These are phyloP conservation scores for Gadus macrocephalus DNA, from an alignment of 2,113 vertebrate species.

Conservation along the genomic window DNA sequence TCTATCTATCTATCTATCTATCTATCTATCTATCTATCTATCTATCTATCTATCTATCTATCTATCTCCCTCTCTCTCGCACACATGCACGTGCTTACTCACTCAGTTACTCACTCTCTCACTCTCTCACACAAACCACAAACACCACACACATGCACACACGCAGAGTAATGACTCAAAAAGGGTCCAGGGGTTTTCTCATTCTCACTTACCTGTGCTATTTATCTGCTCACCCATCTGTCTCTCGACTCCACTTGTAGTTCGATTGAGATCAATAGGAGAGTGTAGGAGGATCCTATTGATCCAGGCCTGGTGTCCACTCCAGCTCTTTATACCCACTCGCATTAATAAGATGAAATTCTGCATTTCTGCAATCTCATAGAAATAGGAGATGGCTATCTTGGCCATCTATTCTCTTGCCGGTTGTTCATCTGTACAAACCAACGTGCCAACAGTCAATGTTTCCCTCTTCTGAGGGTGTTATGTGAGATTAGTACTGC, in stretches of 20 bases:
- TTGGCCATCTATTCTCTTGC: constrained; percentile 6
- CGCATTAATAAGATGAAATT: constrained; percentile 47
- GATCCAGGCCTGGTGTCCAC: constrained; percentile 44
- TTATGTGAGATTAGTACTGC: constrained; percentile 28
- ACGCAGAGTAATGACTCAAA: constrained; percentile 3
- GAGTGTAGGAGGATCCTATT: constrained; percentile 50
- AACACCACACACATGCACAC: constrained; percentile 1
- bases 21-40: too few relatives aligned
- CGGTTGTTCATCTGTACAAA: constrained; percentile 26
- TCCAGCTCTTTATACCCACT: constrained; percentile 52
- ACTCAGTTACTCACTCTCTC: constrained; percentile 2
- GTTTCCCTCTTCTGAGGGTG: constrained; percentile 10
- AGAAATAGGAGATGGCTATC: constrained; percentile 26
- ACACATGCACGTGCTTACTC: constrained; percentile 6
- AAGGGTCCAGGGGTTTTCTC: constrained; percentile 27
- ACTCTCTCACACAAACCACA: constrained; percentile 10
- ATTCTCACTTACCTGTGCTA: constrained; percentile 17
- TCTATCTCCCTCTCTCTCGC: not conserved
- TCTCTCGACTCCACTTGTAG: constrained; percentile 28
- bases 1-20: too few relatives aligned
- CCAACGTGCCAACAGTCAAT: constrained; percentile 6
- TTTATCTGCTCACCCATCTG: constrained; percentile 41
- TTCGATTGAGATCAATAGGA: constrained; percentile 47
- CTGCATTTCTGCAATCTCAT: constrained; percentile 29
- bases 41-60: too few relatives aligned